These are phyloP conservation scores for Lepidocolaptes lacrymiger DNA, from an alignment of 2,797 vertebrate genomes.

Conservation along the genomic window DNA sequence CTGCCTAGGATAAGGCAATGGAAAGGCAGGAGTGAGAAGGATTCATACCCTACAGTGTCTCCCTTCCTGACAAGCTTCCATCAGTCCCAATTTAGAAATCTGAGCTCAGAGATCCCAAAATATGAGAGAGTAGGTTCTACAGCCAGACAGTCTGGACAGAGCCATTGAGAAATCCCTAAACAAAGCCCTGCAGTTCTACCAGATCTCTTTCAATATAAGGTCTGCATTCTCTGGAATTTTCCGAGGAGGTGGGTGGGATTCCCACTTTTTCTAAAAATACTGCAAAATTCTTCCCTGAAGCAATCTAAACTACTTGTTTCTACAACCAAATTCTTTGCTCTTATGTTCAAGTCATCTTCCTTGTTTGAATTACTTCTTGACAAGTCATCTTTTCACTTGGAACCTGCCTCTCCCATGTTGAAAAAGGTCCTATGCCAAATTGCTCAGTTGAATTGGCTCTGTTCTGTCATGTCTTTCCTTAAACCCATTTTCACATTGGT, in stretches of 20 bases:
- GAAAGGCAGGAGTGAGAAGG: not conserved
- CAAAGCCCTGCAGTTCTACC: not conserved
- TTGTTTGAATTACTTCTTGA: conserved; percentile 27
- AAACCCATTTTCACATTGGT: not conserved
- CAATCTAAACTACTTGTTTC: not conserved
- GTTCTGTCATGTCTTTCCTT: not conserved
- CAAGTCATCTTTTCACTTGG: not conserved
- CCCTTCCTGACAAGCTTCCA: not conserved
- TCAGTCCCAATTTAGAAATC: not conserved
- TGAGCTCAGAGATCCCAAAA: not conserved
- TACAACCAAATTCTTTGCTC: not conserved
- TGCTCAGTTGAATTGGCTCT: not conserved
- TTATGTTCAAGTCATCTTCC: conserved; percentile 44
- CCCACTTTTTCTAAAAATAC: not conserved
- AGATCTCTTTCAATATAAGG: not conserved
- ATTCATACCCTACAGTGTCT: not conserved
- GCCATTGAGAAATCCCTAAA: not conserved
- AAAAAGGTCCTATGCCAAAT: conserved; percentile 36
- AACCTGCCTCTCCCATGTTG: conserved; percentile 8
- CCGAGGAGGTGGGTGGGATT: not conserved
- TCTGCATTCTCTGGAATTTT: not conserved
- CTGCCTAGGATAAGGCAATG: not conserved
- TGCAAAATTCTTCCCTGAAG: not conserved
- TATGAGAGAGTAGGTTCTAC: not conserved
- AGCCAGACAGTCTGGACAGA: not conserved